These are phyloP conservation scores for Tragelaphus oryx DNA, from an alignment of 2,797 vertebrate species.

Conservation along the genomic window DNA sequence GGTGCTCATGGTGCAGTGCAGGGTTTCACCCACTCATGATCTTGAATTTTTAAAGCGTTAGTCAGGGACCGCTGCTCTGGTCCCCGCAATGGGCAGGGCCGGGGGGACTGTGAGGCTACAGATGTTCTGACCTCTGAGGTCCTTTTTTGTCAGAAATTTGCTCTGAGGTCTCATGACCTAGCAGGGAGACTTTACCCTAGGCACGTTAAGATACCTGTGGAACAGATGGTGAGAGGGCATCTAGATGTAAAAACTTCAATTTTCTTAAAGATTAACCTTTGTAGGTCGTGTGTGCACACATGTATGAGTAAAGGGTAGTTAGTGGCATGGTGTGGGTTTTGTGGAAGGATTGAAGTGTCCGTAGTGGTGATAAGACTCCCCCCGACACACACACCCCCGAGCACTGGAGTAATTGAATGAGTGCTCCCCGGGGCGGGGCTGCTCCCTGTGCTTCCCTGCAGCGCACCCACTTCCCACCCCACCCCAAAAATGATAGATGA, in stretches of 20 bases:
- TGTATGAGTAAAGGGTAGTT: neutral
- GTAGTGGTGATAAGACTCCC: neutral
- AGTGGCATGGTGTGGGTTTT: neutral
- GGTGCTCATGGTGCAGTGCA: neutral
- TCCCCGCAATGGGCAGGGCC: neutral
- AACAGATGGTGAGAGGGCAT: neutral
- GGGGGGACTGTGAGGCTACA: neutral
- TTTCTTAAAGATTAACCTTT: neutral
- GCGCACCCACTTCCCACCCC: neutral
- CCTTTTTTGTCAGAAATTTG: neutral
- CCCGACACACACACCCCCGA: neutral
- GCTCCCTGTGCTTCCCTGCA: neutral
- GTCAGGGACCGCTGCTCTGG: neutral
- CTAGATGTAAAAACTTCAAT: neutral
- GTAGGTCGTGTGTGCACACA: too few relatives aligned
- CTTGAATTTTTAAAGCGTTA: neutral
- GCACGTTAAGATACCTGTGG: neutral
- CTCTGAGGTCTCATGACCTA: neutral
- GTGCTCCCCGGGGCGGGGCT: neutral
- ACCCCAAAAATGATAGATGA: neutral
- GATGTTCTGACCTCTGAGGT: neutral
- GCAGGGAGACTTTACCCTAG: neutral
- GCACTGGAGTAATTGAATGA: neutral
- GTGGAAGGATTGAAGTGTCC: neutral
- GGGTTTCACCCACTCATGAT: neutral